Evolutionary conservation across 1,140 invertebrate genomes (phyloP).

Genomic region (Drosophila athabasca): DNA sequence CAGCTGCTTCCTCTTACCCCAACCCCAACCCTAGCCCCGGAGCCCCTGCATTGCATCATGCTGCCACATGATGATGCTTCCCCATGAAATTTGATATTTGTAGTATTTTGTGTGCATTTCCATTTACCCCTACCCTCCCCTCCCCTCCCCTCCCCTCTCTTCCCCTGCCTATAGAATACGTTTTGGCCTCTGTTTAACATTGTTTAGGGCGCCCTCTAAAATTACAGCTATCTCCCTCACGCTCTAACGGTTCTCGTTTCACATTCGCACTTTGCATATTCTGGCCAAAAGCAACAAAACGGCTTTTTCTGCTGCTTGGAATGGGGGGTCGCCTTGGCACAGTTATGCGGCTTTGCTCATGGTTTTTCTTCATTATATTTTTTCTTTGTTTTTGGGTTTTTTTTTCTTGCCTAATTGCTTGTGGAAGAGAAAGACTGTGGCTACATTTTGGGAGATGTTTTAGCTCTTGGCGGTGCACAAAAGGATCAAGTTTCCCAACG

Average conservation of each 20-base stretch:
- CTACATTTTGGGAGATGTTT: too few relatives aligned
- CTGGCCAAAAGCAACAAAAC: constrained; percentile 31
- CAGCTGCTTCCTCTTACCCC: constrained; percentile 37
- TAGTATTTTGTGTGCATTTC: constrained; percentile 25
- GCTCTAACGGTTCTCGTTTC: constrained; percentile 19
- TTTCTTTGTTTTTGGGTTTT: constrained; percentile 12
- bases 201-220: constrained; percentile 44
- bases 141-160: too few relatives aligned
- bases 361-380: constrained; percentile 21
- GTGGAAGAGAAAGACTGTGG: constrained; percentile 3
- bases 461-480: too few relatives aligned
- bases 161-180: constrained; percentile 24
- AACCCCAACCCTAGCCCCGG: too few relatives aligned
- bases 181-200: constrained; percentile 67
- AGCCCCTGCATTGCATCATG: constrained; percentile 31
- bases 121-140: constrained; percentile 32
- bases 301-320: constrained; percentile 22
- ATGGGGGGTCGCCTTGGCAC: constrained; percentile 64
- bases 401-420: constrained; percentile 22
- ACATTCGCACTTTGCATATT: constrained; percentile 41
- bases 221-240: constrained; percentile 34
- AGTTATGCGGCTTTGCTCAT: constrained; percentile 71
- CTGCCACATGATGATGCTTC: constrained; percentile 17
- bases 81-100: constrained; percentile 56
- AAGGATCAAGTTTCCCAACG: too few relatives aligned